phyloP scores from a whole-genome alignment of 1,140 invertebrate genomes.

The Drosophila leontia region DNA sequence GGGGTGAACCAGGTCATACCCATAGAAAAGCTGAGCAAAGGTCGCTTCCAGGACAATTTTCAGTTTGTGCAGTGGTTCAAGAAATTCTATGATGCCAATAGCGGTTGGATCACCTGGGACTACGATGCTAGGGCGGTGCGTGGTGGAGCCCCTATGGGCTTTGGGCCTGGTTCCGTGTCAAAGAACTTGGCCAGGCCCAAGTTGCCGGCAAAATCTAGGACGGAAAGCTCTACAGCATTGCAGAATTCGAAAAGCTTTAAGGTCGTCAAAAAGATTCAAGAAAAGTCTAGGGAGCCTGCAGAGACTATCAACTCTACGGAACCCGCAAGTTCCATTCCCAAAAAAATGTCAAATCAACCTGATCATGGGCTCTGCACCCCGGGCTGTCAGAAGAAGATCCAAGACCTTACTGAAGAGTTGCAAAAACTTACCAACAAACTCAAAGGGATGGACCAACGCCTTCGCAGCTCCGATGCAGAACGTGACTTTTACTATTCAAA shows the following conservation, averaged over 20 bases:
- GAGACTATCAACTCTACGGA: too few relatives aligned
- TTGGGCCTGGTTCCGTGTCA: not conserved
- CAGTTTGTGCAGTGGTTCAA: slow-evolving; percentile 99
- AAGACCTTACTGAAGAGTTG: not conserved
- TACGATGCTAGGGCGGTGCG: slow-evolving; percentile 1
- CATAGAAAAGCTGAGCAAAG: slow-evolving; percentile 98
- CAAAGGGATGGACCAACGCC: not conserved
- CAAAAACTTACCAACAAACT: not conserved
- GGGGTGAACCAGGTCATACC: slow-evolving; percentile 99
- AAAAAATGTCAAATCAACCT: too few relatives aligned
- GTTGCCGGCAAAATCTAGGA: not conserved
- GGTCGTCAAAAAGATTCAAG: too few relatives aligned
- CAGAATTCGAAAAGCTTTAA: too few relatives aligned
- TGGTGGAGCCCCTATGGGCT: not conserved
- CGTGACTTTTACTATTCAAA: not conserved
- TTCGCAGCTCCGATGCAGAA: not conserved
- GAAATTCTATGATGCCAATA: slow-evolving; percentile 86
- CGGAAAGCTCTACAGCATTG: too few relatives aligned
- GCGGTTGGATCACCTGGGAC: too few relatives aligned
- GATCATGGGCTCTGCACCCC: not conserved
- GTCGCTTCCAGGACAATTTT: slow-evolving; percentile 99
- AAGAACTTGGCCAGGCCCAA: too few relatives aligned
- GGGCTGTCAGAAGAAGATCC: not conserved
- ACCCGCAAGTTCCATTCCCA: not conserved
- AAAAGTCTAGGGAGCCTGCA: too few relatives aligned